Conservation (phyloP, 2,797 vertebrate genomes). For the Sarcophilus harrisii region DNA sequence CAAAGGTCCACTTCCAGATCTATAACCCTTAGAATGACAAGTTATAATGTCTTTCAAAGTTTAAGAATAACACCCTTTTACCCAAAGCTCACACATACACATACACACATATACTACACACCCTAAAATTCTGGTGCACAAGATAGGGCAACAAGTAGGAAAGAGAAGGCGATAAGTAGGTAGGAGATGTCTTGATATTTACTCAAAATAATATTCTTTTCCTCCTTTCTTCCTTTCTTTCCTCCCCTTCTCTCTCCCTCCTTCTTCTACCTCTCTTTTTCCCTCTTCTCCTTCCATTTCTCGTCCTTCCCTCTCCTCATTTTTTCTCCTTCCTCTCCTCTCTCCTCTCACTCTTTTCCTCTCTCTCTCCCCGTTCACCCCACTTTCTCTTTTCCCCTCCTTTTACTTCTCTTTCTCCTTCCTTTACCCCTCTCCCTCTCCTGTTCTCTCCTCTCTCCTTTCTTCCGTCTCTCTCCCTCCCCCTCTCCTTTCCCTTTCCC, state of each 20-base stretch:
- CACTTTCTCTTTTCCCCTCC: too few species aligned
- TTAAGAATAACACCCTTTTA: background rate
- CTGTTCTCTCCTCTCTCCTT: fast-evolving
- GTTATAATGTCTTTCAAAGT: background rate
- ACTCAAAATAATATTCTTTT: background rate
- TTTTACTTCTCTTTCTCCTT: background rate
- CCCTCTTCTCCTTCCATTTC: too few species aligned
- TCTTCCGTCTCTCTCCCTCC: too few species aligned
- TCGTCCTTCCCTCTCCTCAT: too few species aligned
- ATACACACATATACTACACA: background rate
- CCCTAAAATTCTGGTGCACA: background rate
- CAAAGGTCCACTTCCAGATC: background rate
- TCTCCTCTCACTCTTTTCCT: too few species aligned
- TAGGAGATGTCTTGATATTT: background rate
- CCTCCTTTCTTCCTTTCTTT: background rate
- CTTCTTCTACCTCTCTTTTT: too few species aligned
- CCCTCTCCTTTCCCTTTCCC: background rate
- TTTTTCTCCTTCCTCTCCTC: too few species aligned
- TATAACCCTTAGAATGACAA: background rate
- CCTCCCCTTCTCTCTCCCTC: too few species aligned
- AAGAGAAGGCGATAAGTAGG: background rate
- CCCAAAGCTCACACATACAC: background rate
- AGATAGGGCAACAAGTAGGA: background rate
- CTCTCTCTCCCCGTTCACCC: too few species aligned
- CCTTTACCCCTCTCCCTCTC: background rate